Base-by-base conservation (phyloP, 2,888 invertebrate species). In the Tethea ocularis region DNA sequence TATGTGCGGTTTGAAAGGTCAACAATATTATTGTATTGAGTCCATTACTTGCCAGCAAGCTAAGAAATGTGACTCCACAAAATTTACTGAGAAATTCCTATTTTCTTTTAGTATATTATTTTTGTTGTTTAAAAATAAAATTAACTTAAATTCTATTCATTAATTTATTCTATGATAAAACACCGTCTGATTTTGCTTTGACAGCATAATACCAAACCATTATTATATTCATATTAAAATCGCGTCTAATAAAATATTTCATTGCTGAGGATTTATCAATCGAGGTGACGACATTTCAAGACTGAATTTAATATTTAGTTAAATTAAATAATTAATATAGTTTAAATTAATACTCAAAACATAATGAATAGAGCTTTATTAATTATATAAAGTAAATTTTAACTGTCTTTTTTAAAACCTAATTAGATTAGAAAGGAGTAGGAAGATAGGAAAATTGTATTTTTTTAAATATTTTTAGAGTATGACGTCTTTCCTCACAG, bases 1-100 rank as follows among this genome's bases (percentile, higher is more conserved):
- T 53, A 33, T 36, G 54, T 33, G 33, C n/a, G 46, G 46, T 46
- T 46, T 46, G 46, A 46, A 46, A 46, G 46, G 46, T 46, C 46
- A 46, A 46, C 46, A 46, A 46, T 46, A 46, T 46, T n/a, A 46
- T 46, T 46, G 46, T 46, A 20, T 20, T 20, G 46, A 20, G 7
- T 20, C 46, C 46, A 46, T 46, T 46, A 20, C 20, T 20, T 10
- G 20, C n/a, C 6, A 46, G 17, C 20, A 7, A 46, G 20, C 10
- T 2, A n/a, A n/a, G 46, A 46, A 20, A 17, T 46, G 20, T 20
- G 10, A 46, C 20, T 20, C 46, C 46, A 20, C 17, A 20, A n/a
- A 20, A 20, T 46, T 46, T 46, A 10, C 7, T 10, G 10, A 20
- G 7, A 46, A 46, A 46, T n/a, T 38, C n/a, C n/a, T 38, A 41